phyloP scores from a whole-genome alignment of 2,797 vertebrate species.

The Pantherophis vulpinus region DNA sequence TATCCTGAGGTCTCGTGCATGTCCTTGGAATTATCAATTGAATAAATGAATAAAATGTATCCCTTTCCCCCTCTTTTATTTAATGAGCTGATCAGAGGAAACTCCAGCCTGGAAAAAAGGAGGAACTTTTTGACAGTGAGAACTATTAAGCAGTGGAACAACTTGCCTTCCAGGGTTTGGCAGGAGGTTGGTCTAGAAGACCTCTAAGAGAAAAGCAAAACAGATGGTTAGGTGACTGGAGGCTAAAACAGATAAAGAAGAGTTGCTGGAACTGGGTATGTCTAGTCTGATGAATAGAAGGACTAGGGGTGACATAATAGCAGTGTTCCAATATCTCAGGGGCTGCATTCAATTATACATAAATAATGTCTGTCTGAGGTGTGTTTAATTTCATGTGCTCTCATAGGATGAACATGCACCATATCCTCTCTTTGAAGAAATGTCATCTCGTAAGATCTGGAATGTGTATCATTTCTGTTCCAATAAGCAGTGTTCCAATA shows the following conservation, averaged over 20 bases:
- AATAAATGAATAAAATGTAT: conserved; percentile 4
- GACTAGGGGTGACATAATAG: too few species aligned
- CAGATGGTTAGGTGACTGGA: too few species aligned
- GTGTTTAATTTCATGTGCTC: background rate
- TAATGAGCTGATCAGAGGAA: background rate
- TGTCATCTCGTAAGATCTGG: background rate
- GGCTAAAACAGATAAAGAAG: too few species aligned
- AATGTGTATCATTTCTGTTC: background rate
- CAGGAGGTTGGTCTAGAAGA: background rate
- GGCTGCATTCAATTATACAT: background rate
- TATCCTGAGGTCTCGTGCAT: background rate
- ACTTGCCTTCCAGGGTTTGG: background rate
- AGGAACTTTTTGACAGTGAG: background rate
- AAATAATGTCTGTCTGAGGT: background rate
- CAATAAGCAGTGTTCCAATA: background rate
- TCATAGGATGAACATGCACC: background rate
- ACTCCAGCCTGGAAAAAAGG: background rate
- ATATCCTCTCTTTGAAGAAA: background rate
- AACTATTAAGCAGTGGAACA: background rate
- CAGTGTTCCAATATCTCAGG: too few species aligned
- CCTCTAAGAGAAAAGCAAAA: too few species aligned
- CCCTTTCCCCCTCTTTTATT: background rate
- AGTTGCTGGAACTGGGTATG: too few species aligned
- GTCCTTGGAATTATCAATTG: background rate
- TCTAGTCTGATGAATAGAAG: too few species aligned